These are phyloP conservation scores for Pseudoatta argentina DNA, from an alignment of 1,140 invertebrate genomes.

Conservation along the genomic window DNA sequence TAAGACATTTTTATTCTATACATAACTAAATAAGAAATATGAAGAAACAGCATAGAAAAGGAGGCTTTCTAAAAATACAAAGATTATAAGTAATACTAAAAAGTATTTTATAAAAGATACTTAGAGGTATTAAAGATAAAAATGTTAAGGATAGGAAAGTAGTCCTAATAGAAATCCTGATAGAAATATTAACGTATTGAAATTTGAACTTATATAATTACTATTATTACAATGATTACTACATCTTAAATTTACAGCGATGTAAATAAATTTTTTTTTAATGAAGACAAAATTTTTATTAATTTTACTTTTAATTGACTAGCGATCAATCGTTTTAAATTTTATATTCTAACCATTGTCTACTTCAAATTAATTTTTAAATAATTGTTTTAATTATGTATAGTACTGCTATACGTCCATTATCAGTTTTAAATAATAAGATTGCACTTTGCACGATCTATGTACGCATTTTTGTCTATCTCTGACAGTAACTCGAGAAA, in stretches of 20 bases:
- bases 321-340: background rate
- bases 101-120: background rate
- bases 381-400: background rate
- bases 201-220: background rate
- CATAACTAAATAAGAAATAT: background rate
- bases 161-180: background rate
- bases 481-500: background rate
- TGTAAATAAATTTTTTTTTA: background rate
- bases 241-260: background rate
- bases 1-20: background rate
- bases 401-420: background rate
- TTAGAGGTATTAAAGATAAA: too few relatives aligned
- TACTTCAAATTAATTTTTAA: background rate
- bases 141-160: background rate
- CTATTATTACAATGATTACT: background rate
- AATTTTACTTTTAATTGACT: background rate
- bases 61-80: background rate
- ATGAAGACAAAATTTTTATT: background rate
- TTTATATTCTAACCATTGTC: constrained; percentile 12
- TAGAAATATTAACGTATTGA: background rate
- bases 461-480: background rate
- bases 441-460: background rate
- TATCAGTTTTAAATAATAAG: constrained; percentile 29
- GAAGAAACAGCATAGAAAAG: background rate
- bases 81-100: background rate